A percentile compares a stretch with the other conserved stretches of the same genome.
These are phyloP conservation scores for Nephrotoma guestfalica DNA, from an alignment of 2,888 invertebrate genomes.

Conservation along the genomic window DNA sequence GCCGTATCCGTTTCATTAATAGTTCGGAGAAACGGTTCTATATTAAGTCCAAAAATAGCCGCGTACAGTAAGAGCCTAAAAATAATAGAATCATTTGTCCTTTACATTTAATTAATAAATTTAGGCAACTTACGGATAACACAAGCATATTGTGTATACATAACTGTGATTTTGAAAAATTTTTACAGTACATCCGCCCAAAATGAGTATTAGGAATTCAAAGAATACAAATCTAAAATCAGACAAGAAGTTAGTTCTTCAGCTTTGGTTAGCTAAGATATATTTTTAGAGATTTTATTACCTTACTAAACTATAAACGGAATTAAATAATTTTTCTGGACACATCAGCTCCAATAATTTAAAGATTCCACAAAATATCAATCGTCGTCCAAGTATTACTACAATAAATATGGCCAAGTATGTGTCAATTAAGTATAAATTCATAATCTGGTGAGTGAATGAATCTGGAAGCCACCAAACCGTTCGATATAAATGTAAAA, in stretches of 20 bases:
- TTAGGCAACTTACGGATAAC: constrained; percentile 77
- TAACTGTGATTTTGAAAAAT: constrained; percentile 61
- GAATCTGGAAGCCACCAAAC: constrained; percentile 97
- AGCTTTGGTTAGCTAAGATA: background rate
- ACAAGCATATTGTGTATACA: constrained; percentile 67
- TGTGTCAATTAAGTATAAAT: constrained; percentile 85
- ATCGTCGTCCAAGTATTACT: constrained; percentile 62
- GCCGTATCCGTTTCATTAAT: constrained; percentile 28
- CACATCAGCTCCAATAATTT: constrained; percentile 36
- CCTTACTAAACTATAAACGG: constrained; percentile 19
- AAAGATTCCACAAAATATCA: constrained; percentile 50
- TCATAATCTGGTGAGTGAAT: constrained; percentile 75
- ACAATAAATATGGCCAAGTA: constrained; percentile 74
- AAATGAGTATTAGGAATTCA: constrained; percentile 40
- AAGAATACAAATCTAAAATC: constrained; percentile 43
- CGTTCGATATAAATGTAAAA: constrained; percentile 86
- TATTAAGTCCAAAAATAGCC: constrained; percentile 63
- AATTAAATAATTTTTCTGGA: constrained; percentile 28
- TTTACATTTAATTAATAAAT: background rate
- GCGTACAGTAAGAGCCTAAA: constrained; percentile 60
- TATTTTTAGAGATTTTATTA: background rate
- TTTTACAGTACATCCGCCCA: constrained; percentile 55
- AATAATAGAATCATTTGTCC: constrained; percentile 11
- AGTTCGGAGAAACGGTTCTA: constrained; percentile 59
- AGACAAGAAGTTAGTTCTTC: constrained; percentile 22